Evolutionary conservation across 2,888 invertebrate genomes (phyloP), one percentile per base, ranked within the genome.

Genomic region (Flexamia atlantica): DNA sequence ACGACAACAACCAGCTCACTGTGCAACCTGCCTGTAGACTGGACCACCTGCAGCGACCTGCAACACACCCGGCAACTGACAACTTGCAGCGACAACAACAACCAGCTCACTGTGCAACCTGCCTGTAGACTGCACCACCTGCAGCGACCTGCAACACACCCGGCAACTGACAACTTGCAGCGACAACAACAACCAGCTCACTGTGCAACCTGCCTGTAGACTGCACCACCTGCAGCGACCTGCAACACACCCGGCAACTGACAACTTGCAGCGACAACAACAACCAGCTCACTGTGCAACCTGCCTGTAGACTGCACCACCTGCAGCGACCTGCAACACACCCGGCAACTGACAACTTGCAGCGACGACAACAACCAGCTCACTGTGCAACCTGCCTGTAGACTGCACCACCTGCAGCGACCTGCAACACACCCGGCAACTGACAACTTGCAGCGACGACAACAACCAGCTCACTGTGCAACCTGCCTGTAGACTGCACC

Each of bases 31-130:
- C 96, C 96, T 17, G 93, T 92, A 88, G 94, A 93, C 88, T 94
- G 90, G 90, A 93, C 94, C 3, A 97, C 93, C 90, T 97, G 95
- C 86, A 97, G 92, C 0, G 97, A 95, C 88, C 97, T 96, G 90
- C 0, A 88, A 89, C 82, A 88, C 89, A 95, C 96, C 90, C 20
- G 95, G 4, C 46, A 9, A 46, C 90, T 92, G 90, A 93, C 94
- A 2, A 97, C 93, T 90, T 97, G 95, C 86, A 97, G 92, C 0
- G 97, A n/a, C 95, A 5, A 74, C 96, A 90, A 72, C 95, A n/a
- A n/a, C n/a, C 36, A 36, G n/a, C n/a, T n/a, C 36, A 9, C 36
- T 46, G 7, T 80, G 88, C 81, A 74, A 96, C 90, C 74, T 95
- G 94, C 89, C 95, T 96, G 90, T n/a, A n/a, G 95, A 95, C 5